These are phyloP conservation scores for Rhinella marina DNA, from an alignment of 2,797 vertebrate species.

Conservation along the genomic window DNA sequence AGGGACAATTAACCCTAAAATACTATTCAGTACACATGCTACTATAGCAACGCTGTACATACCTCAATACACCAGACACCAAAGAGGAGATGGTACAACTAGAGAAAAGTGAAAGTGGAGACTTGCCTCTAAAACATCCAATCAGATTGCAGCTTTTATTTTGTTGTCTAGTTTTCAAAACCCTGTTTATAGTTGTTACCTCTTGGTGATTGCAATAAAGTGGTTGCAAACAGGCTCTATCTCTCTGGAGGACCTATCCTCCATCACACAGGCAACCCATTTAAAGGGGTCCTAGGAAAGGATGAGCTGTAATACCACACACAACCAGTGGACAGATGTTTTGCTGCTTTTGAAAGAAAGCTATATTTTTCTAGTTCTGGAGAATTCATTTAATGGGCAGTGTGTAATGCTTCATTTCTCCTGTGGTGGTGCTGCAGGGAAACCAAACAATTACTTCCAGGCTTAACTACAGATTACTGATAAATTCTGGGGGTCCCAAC, in stretches of 20 bases:
- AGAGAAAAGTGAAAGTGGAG: background rate
- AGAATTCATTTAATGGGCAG: too few relatives aligned
- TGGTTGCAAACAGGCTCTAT: background rate
- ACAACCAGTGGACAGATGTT: too few relatives aligned
- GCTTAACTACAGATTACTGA: too few relatives aligned
- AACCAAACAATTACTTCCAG: background rate
- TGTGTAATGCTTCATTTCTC: background rate
- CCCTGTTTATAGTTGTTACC: too few relatives aligned
- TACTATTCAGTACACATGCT: background rate
- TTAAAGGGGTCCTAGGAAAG: too few relatives aligned
- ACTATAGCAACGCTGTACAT: background rate
- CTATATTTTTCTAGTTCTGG: too few relatives aligned
- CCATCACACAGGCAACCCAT: too few relatives aligned
- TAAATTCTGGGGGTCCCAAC: too few relatives aligned
- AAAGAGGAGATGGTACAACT: background rate
- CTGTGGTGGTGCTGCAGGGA: background rate
- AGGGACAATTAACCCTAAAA: conserved; percentile 19
- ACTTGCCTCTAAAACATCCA: background rate
- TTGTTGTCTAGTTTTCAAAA: background rate
- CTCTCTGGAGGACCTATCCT: background rate
- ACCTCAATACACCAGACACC: background rate
- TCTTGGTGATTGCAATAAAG: too few relatives aligned
- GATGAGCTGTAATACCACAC: too few relatives aligned
- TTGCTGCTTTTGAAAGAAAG: too few relatives aligned
- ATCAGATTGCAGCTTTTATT: background rate